Percentiles rank a stretch among this genome's conserved stretches.
Evolutionary conservation across 2,113 vertebrate genomes (phyloP).

Genomic region (Diphyllodes magnificus): DNA sequence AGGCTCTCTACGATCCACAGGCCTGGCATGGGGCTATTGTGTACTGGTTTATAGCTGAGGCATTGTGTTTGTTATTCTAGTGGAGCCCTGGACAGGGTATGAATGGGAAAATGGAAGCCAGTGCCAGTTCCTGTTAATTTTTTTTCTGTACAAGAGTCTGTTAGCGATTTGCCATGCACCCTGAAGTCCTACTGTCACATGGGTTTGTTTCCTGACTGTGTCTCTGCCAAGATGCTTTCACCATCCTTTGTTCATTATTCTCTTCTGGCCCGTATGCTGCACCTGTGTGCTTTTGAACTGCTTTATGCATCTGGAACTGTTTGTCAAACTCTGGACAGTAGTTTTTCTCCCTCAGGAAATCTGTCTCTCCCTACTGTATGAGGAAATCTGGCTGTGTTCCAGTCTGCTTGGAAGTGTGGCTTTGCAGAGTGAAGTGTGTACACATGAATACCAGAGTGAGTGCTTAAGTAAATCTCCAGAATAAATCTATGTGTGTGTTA

Average conservation of each 20-base stretch:
- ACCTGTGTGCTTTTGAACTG: neutral
- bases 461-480: neutral
- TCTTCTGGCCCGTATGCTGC: accelerated
- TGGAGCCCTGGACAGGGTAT: neutral
- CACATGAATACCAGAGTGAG: neutral
- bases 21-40: conserved; percentile 34
- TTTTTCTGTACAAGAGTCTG: neutral
- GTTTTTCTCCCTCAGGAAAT: neutral
- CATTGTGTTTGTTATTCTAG: conserved; percentile 20
- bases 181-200: neutral
- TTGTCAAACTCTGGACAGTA: neutral
- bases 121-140: neutral
- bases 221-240: neutral
- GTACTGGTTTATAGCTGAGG: neutral
- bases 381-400: neutral
- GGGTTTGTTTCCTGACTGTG: neutral
- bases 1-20: neutral
- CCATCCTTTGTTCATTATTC: neutral
- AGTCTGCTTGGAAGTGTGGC: neutral
- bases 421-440: neutral
- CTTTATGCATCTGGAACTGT: neutral
- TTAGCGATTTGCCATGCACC: neutral
- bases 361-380: neutral
- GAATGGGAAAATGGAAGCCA: conserved; percentile 20
- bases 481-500: neutral